Conservation (phyloP, 1,140 invertebrate species). For the Drosophila bifasciata region DNA sequence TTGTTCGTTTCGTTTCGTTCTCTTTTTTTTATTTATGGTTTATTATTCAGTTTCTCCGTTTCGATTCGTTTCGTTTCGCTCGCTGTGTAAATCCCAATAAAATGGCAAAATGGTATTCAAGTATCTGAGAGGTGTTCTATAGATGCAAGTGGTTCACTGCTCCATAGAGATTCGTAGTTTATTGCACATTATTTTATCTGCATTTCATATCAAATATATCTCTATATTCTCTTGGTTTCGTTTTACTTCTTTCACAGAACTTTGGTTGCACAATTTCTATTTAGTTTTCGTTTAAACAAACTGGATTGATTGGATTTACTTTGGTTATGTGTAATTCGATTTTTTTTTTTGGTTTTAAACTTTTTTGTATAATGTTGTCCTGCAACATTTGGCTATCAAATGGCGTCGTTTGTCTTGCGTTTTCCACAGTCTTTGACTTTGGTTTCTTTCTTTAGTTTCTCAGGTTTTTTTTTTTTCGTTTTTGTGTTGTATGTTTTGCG, state of each 20-base stretch:
- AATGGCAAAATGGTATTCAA: conserved; percentile 25
- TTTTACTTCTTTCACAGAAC: conserved; percentile 25
- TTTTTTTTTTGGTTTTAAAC: conserved; percentile 22
- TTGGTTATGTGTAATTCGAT: conserved; percentile 6
- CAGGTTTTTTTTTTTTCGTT: not conserved
- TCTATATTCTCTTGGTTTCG: conserved; percentile 6
- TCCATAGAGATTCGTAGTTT: conserved; percentile 45
- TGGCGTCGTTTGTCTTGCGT: conserved; percentile 48
- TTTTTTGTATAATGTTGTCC: conserved; percentile 52
- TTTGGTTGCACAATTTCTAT: conserved; percentile 35
- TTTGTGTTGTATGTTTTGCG: conserved; percentile 4
- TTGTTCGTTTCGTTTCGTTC: conserved; percentile 17
- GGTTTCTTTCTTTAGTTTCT: not conserved
- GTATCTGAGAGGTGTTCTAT: no score
- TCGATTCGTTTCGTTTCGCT: conserved; percentile 20
- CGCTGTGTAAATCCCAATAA: conserved; percentile 57
- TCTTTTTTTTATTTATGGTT: no score
- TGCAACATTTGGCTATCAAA: conserved; percentile 65
- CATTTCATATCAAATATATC: conserved; percentile 8
- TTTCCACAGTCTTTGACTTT: conserved; percentile 53
- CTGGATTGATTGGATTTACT: conserved; percentile 12
- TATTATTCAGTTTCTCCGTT: conserved; percentile 18
- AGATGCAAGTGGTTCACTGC: not conserved
- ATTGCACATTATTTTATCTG: conserved; percentile 67
- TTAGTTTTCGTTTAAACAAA: conserved; percentile 46